Evolutionary conservation across 2,888 invertebrate genomes (phyloP).

Genomic region (Neoscelio sp.): DNA sequence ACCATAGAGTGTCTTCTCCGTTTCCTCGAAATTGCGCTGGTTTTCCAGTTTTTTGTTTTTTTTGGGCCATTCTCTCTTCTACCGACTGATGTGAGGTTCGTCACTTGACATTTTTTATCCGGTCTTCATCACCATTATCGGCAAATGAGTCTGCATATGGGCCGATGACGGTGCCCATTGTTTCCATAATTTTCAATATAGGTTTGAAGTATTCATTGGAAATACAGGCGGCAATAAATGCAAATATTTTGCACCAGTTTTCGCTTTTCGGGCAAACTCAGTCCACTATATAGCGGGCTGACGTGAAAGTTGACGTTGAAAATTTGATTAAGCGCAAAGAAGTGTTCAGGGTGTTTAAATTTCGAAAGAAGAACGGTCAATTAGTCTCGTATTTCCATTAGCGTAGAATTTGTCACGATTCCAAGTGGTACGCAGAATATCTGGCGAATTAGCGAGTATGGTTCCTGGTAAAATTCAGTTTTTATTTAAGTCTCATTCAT

Average conservation of each 20-base stretch:
- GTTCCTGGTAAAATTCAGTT: slow-evolving; percentile 75
- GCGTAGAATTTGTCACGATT: slow-evolving; percentile 75
- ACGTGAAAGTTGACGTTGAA: slow-evolving; percentile 83
- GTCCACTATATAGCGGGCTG: slow-evolving; percentile 70
- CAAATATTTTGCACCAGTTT: slow-evolving; percentile 78
- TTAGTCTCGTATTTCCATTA: slow-evolving; percentile 81
- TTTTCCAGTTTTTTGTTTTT: too few relatives aligned
- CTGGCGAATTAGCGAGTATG: slow-evolving; percentile 82
- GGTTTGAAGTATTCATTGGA: too few relatives aligned
- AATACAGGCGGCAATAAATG: too few relatives aligned
- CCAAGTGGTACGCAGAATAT: slow-evolving; percentile 83
- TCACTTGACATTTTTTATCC: too few relatives aligned
- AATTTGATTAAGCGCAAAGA: slow-evolving; percentile 84
- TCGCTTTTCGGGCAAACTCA: slow-evolving; percentile 74
- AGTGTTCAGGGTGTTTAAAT: slow-evolving; percentile 78
- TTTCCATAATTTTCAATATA: too few relatives aligned
- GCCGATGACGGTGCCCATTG: too few relatives aligned
- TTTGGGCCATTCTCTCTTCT: too few relatives aligned
- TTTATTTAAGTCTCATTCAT: slow-evolving; percentile 59
- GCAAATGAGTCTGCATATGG: too few relatives aligned
- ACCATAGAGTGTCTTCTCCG: too few relatives aligned
- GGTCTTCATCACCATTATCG: too few relatives aligned
- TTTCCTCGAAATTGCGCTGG: too few relatives aligned
- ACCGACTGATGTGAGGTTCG: too few relatives aligned
- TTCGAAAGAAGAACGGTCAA: slow-evolving; percentile 78